Evolutionary conservation across 2,888 invertebrate species (phyloP), one percentile per base, ranked within the genome.

Genomic region (Pammene aurita): DNA sequence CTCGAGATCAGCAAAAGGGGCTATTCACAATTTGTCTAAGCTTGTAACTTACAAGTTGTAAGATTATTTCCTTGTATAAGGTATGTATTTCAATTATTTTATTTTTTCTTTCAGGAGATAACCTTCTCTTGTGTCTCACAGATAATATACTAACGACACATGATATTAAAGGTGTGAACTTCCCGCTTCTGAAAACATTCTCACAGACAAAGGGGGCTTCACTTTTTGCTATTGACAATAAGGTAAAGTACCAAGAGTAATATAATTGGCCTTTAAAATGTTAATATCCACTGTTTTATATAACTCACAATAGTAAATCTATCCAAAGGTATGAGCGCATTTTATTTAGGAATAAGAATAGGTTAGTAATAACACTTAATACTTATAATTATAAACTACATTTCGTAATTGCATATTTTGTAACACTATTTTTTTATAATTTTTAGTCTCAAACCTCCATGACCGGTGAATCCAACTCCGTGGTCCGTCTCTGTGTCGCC

Each of bases 401-500:
- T n/a, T n/a, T n/a, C n/a, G n/a, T n/a, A n/a, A n/a, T n/a, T n/a
- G n/a, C n/a, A n/a, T n/a, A n/a, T n/a, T n/a, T n/a, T n/a, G n/a
- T n/a, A n/a, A n/a, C n/a, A n/a, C n/a, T 26, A 26, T 26, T 26
- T 26, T 26, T 26, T 4, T 4, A 26, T 66, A 44, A 41, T 63
- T 83, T 84, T 46, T 79, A 92, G 92, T 87, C 88, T 2, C 84
- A 88, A 70, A 88, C 86, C 70, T 88, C 88, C 66, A 82, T 89
- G 80, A 90, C 96, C n/a, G 97, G 97, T 0, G 95, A 96, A 78
- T 94, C 94, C 42, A 95, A 95, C 72, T 94, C 95, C 4, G 93
- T 96, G 13, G 95, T 98, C n/a, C 94, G 97, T 55, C 91, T 99
- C 74, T 97, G 97, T 82, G 97, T 98, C 26, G 97, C 96, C 26